Conservation (phyloP, 2,888 invertebrate species). For the Papilio elwesi region DNA sequence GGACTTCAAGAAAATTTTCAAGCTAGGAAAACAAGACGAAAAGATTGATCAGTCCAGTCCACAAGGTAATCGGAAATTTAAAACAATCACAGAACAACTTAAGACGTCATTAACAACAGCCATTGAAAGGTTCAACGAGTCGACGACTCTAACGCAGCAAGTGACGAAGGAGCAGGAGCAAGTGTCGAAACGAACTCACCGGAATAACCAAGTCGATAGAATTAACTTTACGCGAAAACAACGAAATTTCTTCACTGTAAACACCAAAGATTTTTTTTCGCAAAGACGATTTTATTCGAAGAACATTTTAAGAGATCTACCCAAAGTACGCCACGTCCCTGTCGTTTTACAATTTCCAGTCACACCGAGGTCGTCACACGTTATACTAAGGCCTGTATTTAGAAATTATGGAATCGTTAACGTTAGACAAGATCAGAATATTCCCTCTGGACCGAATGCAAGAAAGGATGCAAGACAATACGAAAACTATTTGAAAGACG, state of each 20-base stretch:
- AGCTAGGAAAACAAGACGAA: constrained; percentile 12
- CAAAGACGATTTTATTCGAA: constrained; percentile 48
- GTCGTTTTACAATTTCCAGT: constrained; percentile 30
- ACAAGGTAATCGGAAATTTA: neutral
- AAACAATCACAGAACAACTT: constrained; percentile 13
- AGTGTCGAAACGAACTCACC: neutral
- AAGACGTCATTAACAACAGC: neutral
- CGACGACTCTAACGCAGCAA: neutral
- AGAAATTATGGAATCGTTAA: constrained; percentile 38
- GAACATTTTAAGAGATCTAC: constrained; percentile 40
- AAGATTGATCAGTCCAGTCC: neutral
- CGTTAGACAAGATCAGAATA: neutral
- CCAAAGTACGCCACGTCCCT: constrained; percentile 23
- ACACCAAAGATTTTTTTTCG: constrained; percentile 57
- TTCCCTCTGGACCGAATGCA: neutral
- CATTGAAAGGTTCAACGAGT: neutral
- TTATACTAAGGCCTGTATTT: constrained; percentile 55
- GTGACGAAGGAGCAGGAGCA: neutral
- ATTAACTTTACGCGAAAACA: constrained; percentile 41
- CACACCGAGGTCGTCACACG: constrained; percentile 44
- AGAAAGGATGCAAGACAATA: constrained; percentile 43
- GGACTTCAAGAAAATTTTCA: constrained; percentile 23
- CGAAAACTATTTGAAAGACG: constrained; percentile 46
- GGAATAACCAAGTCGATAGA: neutral
- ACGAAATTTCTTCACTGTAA: constrained; percentile 52